Percentiles rank a stretch among this genome's conserved stretches.
Evolutionary conservation across 2,113 vertebrate species (phyloP).

Genomic region (Serilophus lunatus): DNA sequence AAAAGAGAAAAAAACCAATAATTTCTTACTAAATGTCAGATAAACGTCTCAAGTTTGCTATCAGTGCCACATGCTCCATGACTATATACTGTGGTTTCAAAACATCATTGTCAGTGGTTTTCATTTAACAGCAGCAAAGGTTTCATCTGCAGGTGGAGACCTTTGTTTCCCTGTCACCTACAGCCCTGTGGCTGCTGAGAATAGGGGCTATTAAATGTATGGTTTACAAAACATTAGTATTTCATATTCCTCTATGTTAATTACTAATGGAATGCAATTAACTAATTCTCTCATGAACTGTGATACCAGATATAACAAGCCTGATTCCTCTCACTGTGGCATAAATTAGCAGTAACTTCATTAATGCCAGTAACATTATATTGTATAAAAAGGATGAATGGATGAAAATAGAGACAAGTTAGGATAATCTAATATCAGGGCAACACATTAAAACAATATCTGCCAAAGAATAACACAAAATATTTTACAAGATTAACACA

Average conservation of each 20-base stretch:
- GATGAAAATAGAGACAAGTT: background rate
- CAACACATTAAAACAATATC: background rate
- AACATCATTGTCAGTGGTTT: background rate
- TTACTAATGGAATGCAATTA: slow-evolving; percentile 56
- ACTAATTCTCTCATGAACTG: slow-evolving; percentile 13
- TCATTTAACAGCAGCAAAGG: background rate
- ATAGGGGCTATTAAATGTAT: background rate
- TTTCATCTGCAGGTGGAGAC: background rate
- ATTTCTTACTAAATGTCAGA: background rate
- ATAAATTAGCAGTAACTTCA: slow-evolving; percentile 50
- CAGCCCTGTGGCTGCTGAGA: background rate
- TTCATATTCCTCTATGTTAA: slow-evolving; percentile 29
- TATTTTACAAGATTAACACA: background rate
- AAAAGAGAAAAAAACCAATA: background rate
- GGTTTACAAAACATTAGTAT: slow-evolving; percentile 40
- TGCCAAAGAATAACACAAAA: background rate
- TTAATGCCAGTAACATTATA: slow-evolving; percentile 13
- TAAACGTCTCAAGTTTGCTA: background rate
- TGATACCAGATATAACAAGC: slow-evolving; percentile 24
- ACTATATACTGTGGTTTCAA: background rate
- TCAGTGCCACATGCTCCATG: background rate
- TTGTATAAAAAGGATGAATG: slow-evolving; percentile 8
- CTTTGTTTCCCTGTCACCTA: background rate
- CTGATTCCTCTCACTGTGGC: slow-evolving; percentile 15
- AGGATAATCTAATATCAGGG: background rate